Base-by-base conservation (phyloP, 2,113 vertebrate genomes). In the Sitta europaea region DNA sequence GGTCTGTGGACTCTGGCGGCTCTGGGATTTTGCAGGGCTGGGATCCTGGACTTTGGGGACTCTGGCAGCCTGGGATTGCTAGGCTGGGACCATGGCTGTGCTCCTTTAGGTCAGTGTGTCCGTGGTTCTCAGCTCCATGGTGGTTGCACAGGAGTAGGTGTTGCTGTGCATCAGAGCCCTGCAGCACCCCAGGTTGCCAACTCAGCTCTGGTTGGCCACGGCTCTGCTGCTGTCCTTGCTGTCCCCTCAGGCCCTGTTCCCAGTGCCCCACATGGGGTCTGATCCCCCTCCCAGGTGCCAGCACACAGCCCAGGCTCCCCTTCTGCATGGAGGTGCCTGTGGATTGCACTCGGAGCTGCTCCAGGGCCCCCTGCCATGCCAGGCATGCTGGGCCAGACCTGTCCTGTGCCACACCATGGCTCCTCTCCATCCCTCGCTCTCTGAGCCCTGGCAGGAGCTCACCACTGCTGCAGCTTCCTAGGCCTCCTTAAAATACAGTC, bases 141-240 rank as follows among this genome's bases (percentile, higher is more conserved):
- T 3, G 2, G 47, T 11, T 12, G 27, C 36, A 1, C 2, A 14
- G 63, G 10, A 40, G 24, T 0, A 13, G 43, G 15, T 17, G 12
- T 3, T 53, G 47, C 9, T 40, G 22, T 12, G 1, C 0, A 0
- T 10, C 11, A 9, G 0, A 0, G 5, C 50, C 59, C 40, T 48
- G 45, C 20, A 70, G 38, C 16, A 19, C 9, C n/a, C 14, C 16
- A 2, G 6, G 11, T 0, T 9, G 33, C 31, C 14, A 4, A 27
- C 10, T 28, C 9, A 6, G 22, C 15, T 55, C 35, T 58, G 67
- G 2, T 29, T 25, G 18, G 40, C 20, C 35, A 12, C 29, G 29
- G 21, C 51, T 10, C 27, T n/a, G 14, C 38, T 17, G 18, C 14
- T 17, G 4, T 12, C 17, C 40, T 63, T 2, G 2, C 20, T 20